phyloP scores from a whole-genome alignment of 2,113 vertebrate genomes.

The Amblyopsis rosae region DNA sequence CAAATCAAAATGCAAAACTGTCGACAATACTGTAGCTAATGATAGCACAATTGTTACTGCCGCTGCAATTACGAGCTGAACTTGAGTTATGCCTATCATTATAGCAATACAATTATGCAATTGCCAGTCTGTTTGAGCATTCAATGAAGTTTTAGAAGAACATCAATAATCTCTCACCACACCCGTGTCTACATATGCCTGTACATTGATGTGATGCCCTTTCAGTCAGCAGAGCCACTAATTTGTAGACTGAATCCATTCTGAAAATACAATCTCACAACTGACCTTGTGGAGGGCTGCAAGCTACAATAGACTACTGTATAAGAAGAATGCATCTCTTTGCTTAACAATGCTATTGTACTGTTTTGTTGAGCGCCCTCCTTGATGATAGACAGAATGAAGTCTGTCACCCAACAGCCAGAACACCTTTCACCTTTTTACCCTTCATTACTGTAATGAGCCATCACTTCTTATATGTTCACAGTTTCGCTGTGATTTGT shows the following conservation, averaged over 20 bases:
- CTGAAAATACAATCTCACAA: constrained; percentile 43
- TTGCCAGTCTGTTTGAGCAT: background rate
- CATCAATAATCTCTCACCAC: background rate
- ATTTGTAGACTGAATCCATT: constrained; percentile 34
- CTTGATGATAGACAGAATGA: constrained; percentile 35
- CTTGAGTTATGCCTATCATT: constrained; percentile 23
- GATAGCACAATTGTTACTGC: constrained; percentile 23
- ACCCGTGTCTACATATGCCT: constrained; percentile 16
- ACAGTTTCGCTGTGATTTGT: background rate
- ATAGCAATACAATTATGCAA: constrained; percentile 13
- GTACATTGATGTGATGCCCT: constrained; percentile 42
- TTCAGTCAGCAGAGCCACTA: constrained; percentile 12
- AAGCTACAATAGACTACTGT: background rate
- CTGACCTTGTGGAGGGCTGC: constrained; percentile 38
- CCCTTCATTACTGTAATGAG: constrained; percentile 13
- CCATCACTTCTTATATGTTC: background rate
- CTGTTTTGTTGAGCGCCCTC: constrained; percentile 36
- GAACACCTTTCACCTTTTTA: constrained; percentile 2
- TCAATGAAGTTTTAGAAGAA: background rate
- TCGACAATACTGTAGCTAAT: constrained; percentile 6
- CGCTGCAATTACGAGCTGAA: constrained; percentile 29
- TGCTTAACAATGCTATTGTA: constrained; percentile 48
- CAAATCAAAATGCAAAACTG: constrained; percentile 1
- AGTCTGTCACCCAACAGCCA: constrained; percentile 9
- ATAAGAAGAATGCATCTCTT: constrained; percentile 24